phyloP scores from a whole-genome alignment of 2,113 vertebrate genomes.

The Sander vitreus region DNA sequence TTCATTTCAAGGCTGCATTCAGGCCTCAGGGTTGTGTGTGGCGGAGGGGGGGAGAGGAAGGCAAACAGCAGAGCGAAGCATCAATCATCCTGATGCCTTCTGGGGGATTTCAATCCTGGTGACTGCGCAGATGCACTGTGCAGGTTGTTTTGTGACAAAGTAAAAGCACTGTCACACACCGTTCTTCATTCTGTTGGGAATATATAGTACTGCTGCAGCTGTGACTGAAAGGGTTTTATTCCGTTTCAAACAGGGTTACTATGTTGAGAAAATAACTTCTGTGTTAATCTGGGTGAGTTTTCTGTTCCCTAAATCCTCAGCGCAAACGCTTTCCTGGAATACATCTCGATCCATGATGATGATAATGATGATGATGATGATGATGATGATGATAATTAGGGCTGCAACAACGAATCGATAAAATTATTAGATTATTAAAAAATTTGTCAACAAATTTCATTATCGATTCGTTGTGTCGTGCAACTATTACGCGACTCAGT shows the following conservation, averaged over 20 bases:
- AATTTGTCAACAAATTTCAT: too few relatives aligned
- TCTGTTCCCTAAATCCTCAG: not conserved
- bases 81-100: constrained; percentile 52
- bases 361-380: constrained; percentile 15
- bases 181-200: constrained; percentile 28
- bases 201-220: constrained; percentile 1
- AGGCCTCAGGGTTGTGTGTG: constrained; percentile 28
- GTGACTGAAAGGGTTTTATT: constrained; percentile 4
- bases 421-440: too few relatives aligned
- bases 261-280: constrained; percentile 3
- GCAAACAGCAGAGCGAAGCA: constrained; percentile 53
- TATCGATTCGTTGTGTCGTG: too few relatives aligned
- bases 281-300: not conserved
- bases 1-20: constrained; percentile 41
- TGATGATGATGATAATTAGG: constrained; percentile 12
- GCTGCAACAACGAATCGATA: too few relatives aligned
- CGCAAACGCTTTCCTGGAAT: not conserved
- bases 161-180: constrained; percentile 28
- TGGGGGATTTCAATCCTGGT: constrained; percentile 36
- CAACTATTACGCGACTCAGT: too few relatives aligned
- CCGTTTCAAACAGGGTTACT: not conserved
- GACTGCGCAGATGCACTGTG: constrained; percentile 28
- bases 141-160: constrained; percentile 39
- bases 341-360: not conserved
- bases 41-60: constrained; percentile 1